phyloP scores from a whole-genome alignment of 2,888 invertebrate genomes.

The Chalcis sispes region DNA sequence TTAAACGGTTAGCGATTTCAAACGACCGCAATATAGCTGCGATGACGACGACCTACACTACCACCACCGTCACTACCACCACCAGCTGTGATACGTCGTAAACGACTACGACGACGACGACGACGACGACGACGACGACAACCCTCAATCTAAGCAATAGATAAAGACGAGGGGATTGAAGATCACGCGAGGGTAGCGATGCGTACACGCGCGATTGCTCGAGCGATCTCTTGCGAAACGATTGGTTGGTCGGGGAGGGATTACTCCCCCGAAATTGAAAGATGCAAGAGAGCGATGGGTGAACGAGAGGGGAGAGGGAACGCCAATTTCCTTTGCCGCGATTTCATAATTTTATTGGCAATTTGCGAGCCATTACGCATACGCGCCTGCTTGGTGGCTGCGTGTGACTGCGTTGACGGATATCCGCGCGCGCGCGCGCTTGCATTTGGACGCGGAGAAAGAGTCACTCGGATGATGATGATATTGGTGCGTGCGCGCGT shows the following conservation, averaged over 20 bases:
- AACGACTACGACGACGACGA: neutral
- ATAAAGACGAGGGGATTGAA: conserved; percentile 49
- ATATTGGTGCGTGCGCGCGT: conserved; percentile 10
- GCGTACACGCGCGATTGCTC: neutral
- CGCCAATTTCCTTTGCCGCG: conserved; percentile 73
- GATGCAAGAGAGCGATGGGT: conserved; percentile 61
- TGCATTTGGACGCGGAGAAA: conserved; percentile 5
- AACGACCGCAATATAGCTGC: too few species aligned
- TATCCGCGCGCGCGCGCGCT: conserved; percentile 32
- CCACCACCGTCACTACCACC: too few species aligned
- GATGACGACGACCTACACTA: too few species aligned
- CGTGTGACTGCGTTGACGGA: conserved; percentile 36
- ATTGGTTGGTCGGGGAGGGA: conserved; percentile 58
- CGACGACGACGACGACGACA: neutral
- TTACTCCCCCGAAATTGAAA: conserved; percentile 71
- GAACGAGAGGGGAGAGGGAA: conserved; percentile 63
- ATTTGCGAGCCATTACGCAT: conserved; percentile 70
- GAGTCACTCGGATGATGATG: conserved; percentile 38
- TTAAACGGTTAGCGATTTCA: conserved; percentile 21
- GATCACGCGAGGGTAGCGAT: conserved; percentile 44
- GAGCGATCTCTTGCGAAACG: conserved; percentile 32
- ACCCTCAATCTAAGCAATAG: neutral
- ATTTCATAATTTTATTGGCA: conserved; percentile 74
- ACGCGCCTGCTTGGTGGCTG: conserved; percentile 15
- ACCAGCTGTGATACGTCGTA: too few species aligned